These are phyloP conservation scores for Cantharis rustica DNA, from an alignment of 2,888 invertebrate species.

Conservation along the genomic window DNA sequence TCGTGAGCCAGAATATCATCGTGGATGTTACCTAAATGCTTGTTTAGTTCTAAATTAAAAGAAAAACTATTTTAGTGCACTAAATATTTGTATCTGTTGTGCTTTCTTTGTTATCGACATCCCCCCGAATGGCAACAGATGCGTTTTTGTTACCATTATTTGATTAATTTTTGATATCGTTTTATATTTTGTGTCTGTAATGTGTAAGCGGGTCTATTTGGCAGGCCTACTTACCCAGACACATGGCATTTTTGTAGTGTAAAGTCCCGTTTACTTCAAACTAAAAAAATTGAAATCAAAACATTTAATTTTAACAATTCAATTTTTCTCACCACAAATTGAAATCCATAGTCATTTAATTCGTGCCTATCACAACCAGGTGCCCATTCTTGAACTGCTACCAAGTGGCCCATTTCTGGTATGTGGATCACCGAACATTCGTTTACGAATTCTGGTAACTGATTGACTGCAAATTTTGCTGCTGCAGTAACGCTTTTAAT, in stretches of 20 bases:
- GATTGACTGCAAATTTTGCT: constrained; percentile 70
- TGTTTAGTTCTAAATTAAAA: constrained; percentile 68
- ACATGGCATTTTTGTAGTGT: constrained; percentile 54
- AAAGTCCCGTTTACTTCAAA: constrained; percentile 48
- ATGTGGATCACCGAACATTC: constrained; percentile 72
- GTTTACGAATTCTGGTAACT: constrained; percentile 68
- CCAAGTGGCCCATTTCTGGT: constrained; percentile 78
- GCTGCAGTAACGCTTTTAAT: constrained; percentile 74
- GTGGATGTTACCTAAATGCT: constrained; percentile 76
- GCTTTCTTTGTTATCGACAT: no score
- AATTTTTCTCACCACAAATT: constrained; percentile 67
- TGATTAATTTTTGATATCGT: no score
- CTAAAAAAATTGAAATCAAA: constrained; percentile 41
- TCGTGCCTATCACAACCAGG: constrained; percentile 61
- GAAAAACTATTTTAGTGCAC: no score
- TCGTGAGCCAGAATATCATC: constrained; percentile 81
- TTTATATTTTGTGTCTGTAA: no score
- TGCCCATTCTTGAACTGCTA: constrained; percentile 74
- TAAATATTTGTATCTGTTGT: no score
- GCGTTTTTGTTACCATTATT: no score
- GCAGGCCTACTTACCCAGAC: constrained; percentile 44
- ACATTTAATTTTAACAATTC: background rate
- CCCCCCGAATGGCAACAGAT: no score
- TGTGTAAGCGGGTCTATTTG: no score
- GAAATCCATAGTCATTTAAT: constrained; percentile 67